Evolutionary conservation across 2,113 vertebrate species (phyloP), one percentile per base, ranked within the genome.

Genomic region (Macrotus californicus): DNA sequence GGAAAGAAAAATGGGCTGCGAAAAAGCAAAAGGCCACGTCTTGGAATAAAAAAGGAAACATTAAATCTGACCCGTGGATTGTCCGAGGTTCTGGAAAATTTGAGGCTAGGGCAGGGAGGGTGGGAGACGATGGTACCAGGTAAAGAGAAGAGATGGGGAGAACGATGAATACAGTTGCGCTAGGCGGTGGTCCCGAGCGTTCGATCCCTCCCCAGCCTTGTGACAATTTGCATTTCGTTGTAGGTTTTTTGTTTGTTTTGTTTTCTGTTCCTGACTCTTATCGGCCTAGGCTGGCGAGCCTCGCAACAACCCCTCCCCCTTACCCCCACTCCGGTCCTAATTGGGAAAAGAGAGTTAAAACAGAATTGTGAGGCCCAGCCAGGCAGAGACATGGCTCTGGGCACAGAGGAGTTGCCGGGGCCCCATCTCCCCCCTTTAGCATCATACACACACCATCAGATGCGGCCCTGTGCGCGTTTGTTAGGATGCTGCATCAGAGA

Each of bases 1-100:
- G 0, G 67, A 88, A 90, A 92, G 92, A 90, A 94, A 94, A 90
- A 48, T 8, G 19, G 76, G 52, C 70, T 87, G 69, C 56, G 95
- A 46, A 91, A 64, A 87, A 75, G 89, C 79, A 70, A 61, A 80
- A 89, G 56, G 81, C 81, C 36, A 22, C 54, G 50, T 64, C 36
- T 94, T 66, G 59, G 41, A 90, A 88, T 77, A 80, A n/a, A 95
- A 95, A 83, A 8, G 11, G 26, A 39, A 79, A 39, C 54, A 18
- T 92, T 72, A 56, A 64, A 24, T 54, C 64, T 43, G 46, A 39
- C 59, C 48, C 34, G 46, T 16, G 34, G 11, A 54, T 70, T 87
- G 26, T 83, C 34, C 46, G n/a, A 73, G 72, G 52, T 54, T 69
- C 52, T 46, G 15, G 4, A 41, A 31, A 64, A 39, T 80, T 89